phyloP scores from a whole-genome alignment of 1,140 invertebrate genomes.

The Aphelenchoides besseyi region DNA sequence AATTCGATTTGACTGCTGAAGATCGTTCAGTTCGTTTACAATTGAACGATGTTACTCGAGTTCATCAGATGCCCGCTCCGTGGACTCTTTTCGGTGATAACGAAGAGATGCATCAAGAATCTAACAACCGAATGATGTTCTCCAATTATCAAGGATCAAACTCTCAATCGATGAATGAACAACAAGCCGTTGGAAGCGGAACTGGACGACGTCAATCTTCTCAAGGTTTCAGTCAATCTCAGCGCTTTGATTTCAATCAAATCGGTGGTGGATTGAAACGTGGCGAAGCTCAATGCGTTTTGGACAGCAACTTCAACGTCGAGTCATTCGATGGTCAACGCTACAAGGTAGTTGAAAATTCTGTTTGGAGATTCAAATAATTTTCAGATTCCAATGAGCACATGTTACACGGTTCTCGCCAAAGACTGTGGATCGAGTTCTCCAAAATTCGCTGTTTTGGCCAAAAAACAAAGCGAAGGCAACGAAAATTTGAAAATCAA shows the following conservation, averaged over 20 bases:
- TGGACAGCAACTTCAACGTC: constrained; percentile 13
- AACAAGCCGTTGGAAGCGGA: background rate
- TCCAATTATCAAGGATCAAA: background rate
- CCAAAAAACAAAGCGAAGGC: constrained; percentile 22
- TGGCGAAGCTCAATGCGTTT: constrained; percentile 3
- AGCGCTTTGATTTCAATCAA: background rate
- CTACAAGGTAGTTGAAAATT: constrained; percentile 13
- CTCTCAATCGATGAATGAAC: background rate
- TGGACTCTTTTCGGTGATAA: background rate
- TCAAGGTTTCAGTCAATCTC: constrained; percentile 6
- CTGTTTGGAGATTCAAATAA: constrained; percentile 5
- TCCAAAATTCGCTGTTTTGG: constrained; percentile 26
- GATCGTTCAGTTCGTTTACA: background rate
- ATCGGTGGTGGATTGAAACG: background rate
- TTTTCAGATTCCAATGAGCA: constrained; percentile 18
- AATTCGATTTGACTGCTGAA: constrained; percentile 1
- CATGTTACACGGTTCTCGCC: constrained; percentile 33
- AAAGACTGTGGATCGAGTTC: constrained; percentile 23
- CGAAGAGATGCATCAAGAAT: background rate
- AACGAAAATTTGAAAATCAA: constrained; percentile 3
- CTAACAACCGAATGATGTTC: background rate
- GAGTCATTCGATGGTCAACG: constrained; percentile 24
- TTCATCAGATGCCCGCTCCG: background rate
- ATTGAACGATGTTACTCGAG: background rate
- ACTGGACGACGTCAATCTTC: background rate